A percentile compares a stretch with the other conserved stretches of the same genome.
phyloP scores from a whole-genome alignment of 2,797 vertebrate species.

The Loriculus beryllinus region DNA sequence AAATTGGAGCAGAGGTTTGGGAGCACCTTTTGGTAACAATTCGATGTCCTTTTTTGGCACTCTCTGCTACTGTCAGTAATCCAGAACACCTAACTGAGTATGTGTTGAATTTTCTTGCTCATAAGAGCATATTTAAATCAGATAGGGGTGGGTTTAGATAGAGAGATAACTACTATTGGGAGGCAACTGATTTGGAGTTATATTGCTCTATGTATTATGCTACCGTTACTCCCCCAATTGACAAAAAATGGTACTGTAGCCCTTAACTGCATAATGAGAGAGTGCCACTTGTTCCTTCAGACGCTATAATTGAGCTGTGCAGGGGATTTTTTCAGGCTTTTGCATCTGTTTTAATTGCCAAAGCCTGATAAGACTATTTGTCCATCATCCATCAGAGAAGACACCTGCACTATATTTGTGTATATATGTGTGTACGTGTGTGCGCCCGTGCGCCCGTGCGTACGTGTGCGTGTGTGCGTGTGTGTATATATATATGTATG shows the following conservation, averaged over 20 bases:
- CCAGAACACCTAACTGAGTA: conserved; percentile 72
- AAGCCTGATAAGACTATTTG: not conserved
- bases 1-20: conserved; percentile 78
- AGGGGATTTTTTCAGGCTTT: not conserved
- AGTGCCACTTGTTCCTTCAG: not conserved
- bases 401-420: not conserved
- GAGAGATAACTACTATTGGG: not conserved
- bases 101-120: not conserved
- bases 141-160: not conserved
- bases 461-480: too few relatives aligned
- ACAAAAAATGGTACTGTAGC: not conserved
- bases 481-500: not conserved
- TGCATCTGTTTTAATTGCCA: not conserved
- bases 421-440: not conserved
- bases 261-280: not conserved
- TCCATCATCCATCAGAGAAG: not conserved
- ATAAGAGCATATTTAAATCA: not conserved
- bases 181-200: not conserved
- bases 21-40: conserved; percentile 77
- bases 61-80: conserved; percentile 78
- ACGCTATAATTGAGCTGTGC: not conserved
- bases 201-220: not conserved
- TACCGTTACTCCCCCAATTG: not conserved
- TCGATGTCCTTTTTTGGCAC: conserved; percentile 74
- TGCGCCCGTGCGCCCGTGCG: too few relatives aligned